Evolutionary conservation across 2,113 vertebrate genomes (phyloP), one percentile per base, ranked within the genome.

Genomic region (Deroptyus accipitrinus): DNA sequence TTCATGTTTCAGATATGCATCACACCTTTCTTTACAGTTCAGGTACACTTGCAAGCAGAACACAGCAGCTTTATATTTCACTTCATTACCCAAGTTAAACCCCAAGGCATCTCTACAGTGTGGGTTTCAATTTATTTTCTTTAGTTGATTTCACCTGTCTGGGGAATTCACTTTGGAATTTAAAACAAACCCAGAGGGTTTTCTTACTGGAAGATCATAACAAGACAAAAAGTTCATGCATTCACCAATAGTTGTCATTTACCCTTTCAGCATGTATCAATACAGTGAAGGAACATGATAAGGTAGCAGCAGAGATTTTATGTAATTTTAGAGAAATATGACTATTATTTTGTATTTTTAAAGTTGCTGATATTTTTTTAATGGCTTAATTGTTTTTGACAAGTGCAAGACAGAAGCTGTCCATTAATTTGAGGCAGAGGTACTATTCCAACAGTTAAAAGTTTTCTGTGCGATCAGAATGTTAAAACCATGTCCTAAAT

Each of bases 71-170:
- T 77, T 77, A 62, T 80, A 95, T 95, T 94, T 91, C 82, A 94
- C 86, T 95, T 94, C 83, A 82, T 88, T 96, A 76, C 73, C 79
- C 76, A 81, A 88, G 73, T 84, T 42, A 92, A 92, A 78, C 73
- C 86, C 69, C 69, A 90, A 9, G 8, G 76, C 84, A 86, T 76
- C 46, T 75, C 80, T 62, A 55, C 69, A 84, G 78, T 57, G 62
- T 78, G 88, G 64, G 39, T 94, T 96, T 94, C 95, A 94, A 91
- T 96, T 95, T 90, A 86, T 95, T 95, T 90, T 88, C 79, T 93
- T 86, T 94, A 94, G 73, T 17, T 95, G 92, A 93, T 94, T 95
- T 96, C 83, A 92, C 83, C 81, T 92, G 69, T 93, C 94, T 76
- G 17, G 52, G 73, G 57, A 93, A 90, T 94, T 95, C 42, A 88